Base-by-base conservation (phyloP, 2,888 invertebrate genomes). In the Willowsia nigromaculata region DNA sequence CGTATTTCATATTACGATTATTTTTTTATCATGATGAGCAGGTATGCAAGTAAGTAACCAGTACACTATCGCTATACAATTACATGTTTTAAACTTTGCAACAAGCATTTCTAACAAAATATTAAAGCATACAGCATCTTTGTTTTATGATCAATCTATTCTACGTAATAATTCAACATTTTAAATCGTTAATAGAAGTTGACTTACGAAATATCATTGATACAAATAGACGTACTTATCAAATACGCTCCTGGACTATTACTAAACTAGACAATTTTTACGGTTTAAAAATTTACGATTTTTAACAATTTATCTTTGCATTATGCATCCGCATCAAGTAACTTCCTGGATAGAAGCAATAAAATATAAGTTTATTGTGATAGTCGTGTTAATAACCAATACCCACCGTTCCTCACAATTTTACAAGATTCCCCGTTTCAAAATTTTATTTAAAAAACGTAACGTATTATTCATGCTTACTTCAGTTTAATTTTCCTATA, bases 31-130 rank as follows among this genome's bases (percentile, higher is more conserved):
- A 85, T 37, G 56, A 85, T 89, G 89, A 89, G 89, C 85, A 80
- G 89, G 89, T 82, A 82, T 88, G 87, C 88, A 74, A 50, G 84
- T 88, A 84, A 84, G 56, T 76, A 74, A 86, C 22, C 22, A 43
- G 25, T 50, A 76, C 40, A 50, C 71, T 43, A 74, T 6, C 27
- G 22, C 33, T 30, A 37, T 82, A 82, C 62, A 62, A 82, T 33
- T 37, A 37, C 33, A 27, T 62, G n/a, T 62, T 50, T 83, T 65
- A 43, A 68, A 62, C 40, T 43, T 80, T 80, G 86, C 86, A 86
- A 30, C 33, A 80, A 81, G 86, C 86, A 43, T 65, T 18, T 80
- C 80, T 81, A 86, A 80, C 86, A 86, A 86, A 86, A 80, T 86
- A 86, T 86, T 86, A 86, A 86, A 80, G 86, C 80, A 68, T 56